Conservation (phyloP, 2,113 vertebrate genomes). For the Sprattus sprattus region DNA sequence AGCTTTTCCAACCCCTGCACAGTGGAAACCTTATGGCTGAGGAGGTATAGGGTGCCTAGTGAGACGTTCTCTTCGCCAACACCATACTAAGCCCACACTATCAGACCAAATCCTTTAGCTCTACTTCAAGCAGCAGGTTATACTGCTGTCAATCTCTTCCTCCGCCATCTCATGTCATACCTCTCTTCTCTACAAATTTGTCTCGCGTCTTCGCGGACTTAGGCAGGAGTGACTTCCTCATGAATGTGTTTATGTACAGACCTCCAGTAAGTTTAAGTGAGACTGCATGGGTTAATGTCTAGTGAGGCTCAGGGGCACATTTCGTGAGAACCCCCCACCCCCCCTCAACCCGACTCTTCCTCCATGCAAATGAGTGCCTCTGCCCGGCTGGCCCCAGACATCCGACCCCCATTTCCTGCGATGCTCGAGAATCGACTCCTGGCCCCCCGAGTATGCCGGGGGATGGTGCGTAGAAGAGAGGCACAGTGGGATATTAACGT, state of each 20-base stretch:
- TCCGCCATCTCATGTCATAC: neutral
- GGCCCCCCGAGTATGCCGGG: neutral
- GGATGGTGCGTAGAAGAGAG: neutral
- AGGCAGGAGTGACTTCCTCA: slow-evolving; percentile 19
- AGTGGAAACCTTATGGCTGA: slow-evolving; percentile 28
- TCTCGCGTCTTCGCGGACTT: neutral
- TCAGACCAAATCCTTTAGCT: neutral
- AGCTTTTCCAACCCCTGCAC: slow-evolving; percentile 35
- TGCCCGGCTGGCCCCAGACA: slow-evolving; percentile 56
- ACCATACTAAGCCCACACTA: neutral
- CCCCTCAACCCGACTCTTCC: neutral
- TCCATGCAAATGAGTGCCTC: slow-evolving; percentile 47
- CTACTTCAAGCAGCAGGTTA: neutral
- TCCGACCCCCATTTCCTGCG: slow-evolving; percentile 56
- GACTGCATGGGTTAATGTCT: slow-evolving; percentile 58
- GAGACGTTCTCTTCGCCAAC: neutral
- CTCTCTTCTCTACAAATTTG: neutral
- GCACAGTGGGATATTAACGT: slow-evolving; percentile 63
- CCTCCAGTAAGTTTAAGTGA: slow-evolving; percentile 59
- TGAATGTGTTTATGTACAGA: neutral
- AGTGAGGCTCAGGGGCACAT: slow-evolving; percentile 36
- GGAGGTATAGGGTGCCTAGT: neutral
- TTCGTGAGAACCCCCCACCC: neutral
- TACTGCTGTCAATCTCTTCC: neutral
- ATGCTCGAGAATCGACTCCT: slow-evolving; percentile 31